Evolutionary conservation across 2,113 vertebrate species (phyloP).

Genomic region (Leucoraja erinaceus): DNA sequence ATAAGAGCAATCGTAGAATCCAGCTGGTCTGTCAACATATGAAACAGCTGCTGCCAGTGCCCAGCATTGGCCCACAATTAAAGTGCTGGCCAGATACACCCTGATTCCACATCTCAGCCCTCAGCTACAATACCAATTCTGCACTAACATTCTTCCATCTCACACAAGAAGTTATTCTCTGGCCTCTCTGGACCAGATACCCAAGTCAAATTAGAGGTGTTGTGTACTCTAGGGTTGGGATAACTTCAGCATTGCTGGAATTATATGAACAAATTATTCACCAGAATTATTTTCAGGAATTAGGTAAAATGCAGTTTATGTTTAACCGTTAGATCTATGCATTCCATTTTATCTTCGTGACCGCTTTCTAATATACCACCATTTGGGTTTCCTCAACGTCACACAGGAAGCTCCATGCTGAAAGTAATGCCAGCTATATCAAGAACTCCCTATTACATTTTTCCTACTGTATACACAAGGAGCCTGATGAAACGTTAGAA

Average conservation of each 20-base stretch:
- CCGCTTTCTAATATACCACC: neutral
- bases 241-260: neutral
- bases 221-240: too few relatives aligned
- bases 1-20: too few relatives aligned
- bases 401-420: neutral
- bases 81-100: too few relatives aligned
- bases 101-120: neutral
- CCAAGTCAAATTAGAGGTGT: neutral
- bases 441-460: neutral
- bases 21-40: too few relatives aligned
- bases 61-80: too few relatives aligned
- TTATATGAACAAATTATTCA: neutral
- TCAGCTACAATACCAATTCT: neutral
- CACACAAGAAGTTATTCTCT: neutral
- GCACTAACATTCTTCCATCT: neutral
- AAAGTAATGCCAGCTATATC: neutral
- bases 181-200: neutral
- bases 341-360: neutral
- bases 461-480: neutral
- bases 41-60: too few relatives aligned
- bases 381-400: neutral
- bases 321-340: neutral
- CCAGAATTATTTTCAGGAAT: neutral
- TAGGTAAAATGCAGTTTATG: neutral
- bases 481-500: neutral